Evolutionary conservation across 64 coral and sea anemone species (phyloP).

Genomic region (Montipora foliosa): DNA sequence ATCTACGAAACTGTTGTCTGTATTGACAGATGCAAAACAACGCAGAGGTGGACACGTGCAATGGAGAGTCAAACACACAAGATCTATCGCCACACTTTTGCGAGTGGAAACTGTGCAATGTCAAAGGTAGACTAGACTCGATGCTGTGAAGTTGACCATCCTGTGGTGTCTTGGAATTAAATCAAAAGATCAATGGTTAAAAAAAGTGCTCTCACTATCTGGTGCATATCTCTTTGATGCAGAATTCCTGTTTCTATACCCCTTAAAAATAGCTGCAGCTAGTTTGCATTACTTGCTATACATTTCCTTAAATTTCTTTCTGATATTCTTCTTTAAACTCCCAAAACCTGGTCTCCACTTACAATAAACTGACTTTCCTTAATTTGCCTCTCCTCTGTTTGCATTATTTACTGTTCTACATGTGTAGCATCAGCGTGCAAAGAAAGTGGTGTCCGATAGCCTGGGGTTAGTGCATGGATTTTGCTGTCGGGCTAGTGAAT

Average conservation of each 20-base stretch:
- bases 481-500: too few relatives aligned
- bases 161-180: conserved; percentile 54
- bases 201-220: not conserved
- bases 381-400: too few relatives aligned
- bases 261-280: not conserved
- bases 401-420: too few relatives aligned
- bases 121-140: conserved; percentile 34
- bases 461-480: too few relatives aligned
- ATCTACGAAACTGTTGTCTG: not conserved
- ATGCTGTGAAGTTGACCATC: not conserved
- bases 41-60: not conserved
- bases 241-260: not conserved
- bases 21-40: not conserved
- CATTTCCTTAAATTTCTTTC: too few relatives aligned
- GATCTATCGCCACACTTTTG: not conserved
- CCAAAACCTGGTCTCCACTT: too few relatives aligned
- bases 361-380: too few relatives aligned
- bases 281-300: too few relatives aligned
- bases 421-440: too few relatives aligned
- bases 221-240: not conserved
- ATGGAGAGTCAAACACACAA: not conserved
- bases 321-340: too few relatives aligned
- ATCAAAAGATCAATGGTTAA: conserved; percentile 62
- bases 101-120: conserved; percentile 40
- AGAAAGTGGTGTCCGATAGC: too few relatives aligned